Evolutionary conservation across 2,797 vertebrate species (phyloP).

Genomic region (Coluber constrictor): DNA sequence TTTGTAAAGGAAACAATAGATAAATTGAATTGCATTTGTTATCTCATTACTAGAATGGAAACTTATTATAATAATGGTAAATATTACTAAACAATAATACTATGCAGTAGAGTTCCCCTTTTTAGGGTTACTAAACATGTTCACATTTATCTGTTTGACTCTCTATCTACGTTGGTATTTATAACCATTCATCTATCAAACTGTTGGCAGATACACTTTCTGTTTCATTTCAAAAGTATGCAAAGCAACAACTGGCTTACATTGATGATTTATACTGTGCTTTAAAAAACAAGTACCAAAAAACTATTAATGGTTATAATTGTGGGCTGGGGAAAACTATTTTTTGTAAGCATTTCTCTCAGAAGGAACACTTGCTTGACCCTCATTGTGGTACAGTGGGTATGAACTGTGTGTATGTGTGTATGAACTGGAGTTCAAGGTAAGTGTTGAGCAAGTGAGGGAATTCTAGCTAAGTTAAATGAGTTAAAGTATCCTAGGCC

Average conservation of each 20-base stretch:
- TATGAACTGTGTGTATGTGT: background rate
- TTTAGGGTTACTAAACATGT: background rate
- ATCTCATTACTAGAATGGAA: slow-evolving; percentile 32
- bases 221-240: background rate
- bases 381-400: background rate
- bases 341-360: background rate
- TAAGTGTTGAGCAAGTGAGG: background rate
- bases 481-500: background rate
- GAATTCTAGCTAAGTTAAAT: background rate
- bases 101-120: background rate
- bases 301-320: background rate
- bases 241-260: background rate
- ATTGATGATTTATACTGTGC: background rate
- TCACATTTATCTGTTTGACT: background rate
- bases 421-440: background rate
- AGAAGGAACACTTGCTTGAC: background rate
- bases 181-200: background rate
- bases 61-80: slow-evolving; percentile 5
- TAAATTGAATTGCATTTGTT: slow-evolving; percentile 53
- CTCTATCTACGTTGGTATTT: background rate
- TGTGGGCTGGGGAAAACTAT: no score
- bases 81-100: background rate
- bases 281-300: background rate
- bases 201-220: background rate
- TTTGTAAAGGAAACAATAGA: slow-evolving; percentile 64